phyloP scores from a whole-genome alignment of 2,797 vertebrate genomes.

The Phrynocephalus forsythii region DNA sequence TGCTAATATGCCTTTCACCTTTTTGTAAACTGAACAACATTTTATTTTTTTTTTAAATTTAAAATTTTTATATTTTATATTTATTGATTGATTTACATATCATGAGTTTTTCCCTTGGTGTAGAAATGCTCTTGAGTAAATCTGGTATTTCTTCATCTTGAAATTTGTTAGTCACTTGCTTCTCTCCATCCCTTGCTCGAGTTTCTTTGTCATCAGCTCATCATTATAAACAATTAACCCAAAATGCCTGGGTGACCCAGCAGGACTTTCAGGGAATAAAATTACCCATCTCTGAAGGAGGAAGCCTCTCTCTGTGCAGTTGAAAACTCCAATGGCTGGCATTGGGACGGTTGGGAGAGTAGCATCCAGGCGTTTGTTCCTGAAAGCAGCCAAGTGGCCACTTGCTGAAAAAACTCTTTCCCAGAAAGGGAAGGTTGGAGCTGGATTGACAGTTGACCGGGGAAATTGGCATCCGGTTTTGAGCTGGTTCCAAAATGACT shows the following conservation, averaged over 20 bases:
- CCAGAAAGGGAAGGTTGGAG: not conserved
- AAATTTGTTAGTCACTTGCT: not conserved
- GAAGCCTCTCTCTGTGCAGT: not conserved
- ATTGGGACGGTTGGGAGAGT: not conserved
- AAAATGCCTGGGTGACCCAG: not conserved
- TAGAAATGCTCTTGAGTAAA: not conserved
- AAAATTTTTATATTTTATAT: too few species aligned
- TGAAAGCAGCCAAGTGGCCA: not conserved
- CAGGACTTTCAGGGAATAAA: too few species aligned
- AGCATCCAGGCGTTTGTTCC: not conserved
- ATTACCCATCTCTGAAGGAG: not conserved
- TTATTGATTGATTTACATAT: too few species aligned
- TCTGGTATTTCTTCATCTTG: not conserved
- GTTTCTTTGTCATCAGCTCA: not conserved
- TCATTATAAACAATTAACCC: not conserved
- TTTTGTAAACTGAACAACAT: not conserved
- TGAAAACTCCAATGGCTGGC: not conserved
- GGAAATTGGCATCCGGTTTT: constrained; percentile 6
- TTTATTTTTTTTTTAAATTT: too few species aligned
- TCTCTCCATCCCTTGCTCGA: not conserved
- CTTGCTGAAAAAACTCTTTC: not conserved
- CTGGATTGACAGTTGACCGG: not conserved
- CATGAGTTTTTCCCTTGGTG: not conserved
- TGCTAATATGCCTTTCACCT: not conserved
- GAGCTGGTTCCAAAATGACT: constrained; percentile 22